phyloP scores from a whole-genome alignment of 2,888 invertebrate genomes.

The Escarpia spicata region DNA sequence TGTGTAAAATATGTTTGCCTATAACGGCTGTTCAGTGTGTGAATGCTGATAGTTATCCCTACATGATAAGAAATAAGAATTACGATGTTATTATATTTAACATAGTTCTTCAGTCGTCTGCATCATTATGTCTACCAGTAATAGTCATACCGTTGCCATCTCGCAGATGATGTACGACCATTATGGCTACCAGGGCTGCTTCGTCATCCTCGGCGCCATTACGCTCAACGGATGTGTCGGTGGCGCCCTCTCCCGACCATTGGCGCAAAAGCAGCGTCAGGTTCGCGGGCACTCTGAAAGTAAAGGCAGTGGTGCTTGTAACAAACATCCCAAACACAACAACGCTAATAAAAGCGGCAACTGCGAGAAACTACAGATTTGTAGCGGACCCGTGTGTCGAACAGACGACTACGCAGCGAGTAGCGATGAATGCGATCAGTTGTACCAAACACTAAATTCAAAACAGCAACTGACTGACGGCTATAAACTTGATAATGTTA shows the following conservation, averaged over 20 bases:
- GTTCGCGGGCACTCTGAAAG: neutral
- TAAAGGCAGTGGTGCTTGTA: neutral
- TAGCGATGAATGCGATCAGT: neutral
- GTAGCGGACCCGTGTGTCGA: neutral
- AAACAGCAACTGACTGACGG: neutral
- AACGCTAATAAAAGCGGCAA: neutral
- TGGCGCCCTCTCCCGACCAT: constrained; percentile 26
- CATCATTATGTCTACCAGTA: neutral
- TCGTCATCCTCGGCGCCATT: constrained; percentile 18
- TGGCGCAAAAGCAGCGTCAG: neutral
- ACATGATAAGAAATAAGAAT: too few relatives aligned
- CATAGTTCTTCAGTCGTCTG: too few relatives aligned
- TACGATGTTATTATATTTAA: too few relatives aligned
- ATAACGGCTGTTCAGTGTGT: neutral
- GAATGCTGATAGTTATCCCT: too few relatives aligned
- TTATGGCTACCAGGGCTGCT: constrained; percentile 23
- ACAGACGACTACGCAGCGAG: neutral
- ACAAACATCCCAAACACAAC: neutral
- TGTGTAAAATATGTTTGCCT: neutral
- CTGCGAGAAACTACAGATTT: neutral
- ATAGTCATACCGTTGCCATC: neutral
- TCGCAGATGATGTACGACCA: constrained; percentile 26
- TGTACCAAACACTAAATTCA: neutral
- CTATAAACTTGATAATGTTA: neutral
- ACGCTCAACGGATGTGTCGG: constrained; percentile 21